Evolutionary conservation across 2,888 invertebrate species (phyloP).

Genomic region (Drosophila monieri): DNA sequence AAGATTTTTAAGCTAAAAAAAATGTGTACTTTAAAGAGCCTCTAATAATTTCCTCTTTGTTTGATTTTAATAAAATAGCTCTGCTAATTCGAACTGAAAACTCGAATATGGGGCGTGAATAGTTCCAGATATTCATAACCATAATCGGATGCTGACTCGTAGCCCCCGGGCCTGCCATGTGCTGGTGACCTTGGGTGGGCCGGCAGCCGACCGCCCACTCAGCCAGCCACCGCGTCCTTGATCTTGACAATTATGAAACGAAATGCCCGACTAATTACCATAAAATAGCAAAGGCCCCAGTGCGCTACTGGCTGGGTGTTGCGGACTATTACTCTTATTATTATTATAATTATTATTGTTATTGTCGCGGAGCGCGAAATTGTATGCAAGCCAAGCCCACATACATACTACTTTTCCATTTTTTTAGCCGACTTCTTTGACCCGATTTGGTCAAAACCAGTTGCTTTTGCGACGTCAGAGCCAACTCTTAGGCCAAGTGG

Average conservation of each 20-base stretch:
- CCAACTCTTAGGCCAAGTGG: constrained; percentile 3
- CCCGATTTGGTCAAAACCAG: constrained; percentile 63
- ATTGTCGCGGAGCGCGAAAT: constrained; percentile 31
- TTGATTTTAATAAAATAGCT: not conserved
- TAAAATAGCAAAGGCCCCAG: constrained; percentile 62
- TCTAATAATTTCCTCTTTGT: too few species aligned
- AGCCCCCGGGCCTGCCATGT: constrained; percentile 7
- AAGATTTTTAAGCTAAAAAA: not conserved
- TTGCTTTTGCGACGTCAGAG: constrained; percentile 45
- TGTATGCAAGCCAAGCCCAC: constrained; percentile 50
- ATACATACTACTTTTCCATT: not conserved
- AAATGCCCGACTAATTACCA: constrained; percentile 67
- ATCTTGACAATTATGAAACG: constrained; percentile 70
- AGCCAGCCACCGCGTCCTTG: constrained; percentile 54
- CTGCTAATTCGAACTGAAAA: not conserved
- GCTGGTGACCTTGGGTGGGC: not conserved
- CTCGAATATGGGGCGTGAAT: not conserved
- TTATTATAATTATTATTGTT: constrained; percentile 31
- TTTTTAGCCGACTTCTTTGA: constrained; percentile 9
- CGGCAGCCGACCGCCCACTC: constrained; percentile 32
- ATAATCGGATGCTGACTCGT: constrained; percentile 35
- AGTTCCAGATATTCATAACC: constrained; percentile 8
- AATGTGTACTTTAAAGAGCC: too few species aligned
- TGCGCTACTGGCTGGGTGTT: constrained; percentile 30
- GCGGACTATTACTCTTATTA: constrained; percentile 31